These are phyloP conservation scores for Phyto melanocephala DNA, from an alignment of 2,888 invertebrate genomes.

Conservation along the genomic window DNA sequence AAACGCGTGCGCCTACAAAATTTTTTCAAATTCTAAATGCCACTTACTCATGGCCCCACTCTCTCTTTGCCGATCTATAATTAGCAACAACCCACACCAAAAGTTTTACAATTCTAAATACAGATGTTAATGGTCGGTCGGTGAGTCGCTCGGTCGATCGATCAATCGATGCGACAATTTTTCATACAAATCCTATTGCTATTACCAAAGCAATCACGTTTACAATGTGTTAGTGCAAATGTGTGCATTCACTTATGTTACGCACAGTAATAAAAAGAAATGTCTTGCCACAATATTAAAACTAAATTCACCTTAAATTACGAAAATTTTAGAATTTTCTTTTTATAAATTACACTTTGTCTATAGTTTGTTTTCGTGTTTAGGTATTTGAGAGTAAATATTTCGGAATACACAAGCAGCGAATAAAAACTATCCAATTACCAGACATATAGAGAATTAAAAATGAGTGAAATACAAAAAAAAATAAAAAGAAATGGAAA, in stretches of 20 bases:
- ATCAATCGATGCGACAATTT: too few species aligned
- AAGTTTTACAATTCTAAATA: not conserved
- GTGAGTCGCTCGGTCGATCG: not conserved
- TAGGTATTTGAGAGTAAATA: slow-evolving; percentile 36
- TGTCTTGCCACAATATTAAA: not conserved
- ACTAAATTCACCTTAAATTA: not conserved
- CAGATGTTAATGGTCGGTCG: slow-evolving; percentile 8
- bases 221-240: not conserved
- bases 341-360: slow-evolving; percentile 1
- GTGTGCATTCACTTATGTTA: slow-evolving; percentile 17
- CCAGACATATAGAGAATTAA: slow-evolving; percentile 17
- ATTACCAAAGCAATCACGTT: not conserved
- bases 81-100: slow-evolving; percentile 61
- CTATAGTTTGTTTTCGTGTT: slow-evolving; percentile 16
- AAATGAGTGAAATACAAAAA: slow-evolving; percentile 15
- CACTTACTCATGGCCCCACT: slow-evolving; percentile 29
- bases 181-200: not conserved
- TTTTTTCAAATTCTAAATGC: not conserved
- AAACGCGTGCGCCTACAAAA: slow-evolving; percentile 48
- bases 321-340: slow-evolving; percentile 15
- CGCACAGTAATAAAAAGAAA: slow-evolving; percentile 6
- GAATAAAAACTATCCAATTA: slow-evolving; percentile 67
- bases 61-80: slow-evolving; percentile 40
- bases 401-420: not conserved
- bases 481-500: slow-evolving; percentile 11